These are phyloP conservation scores for Picathartes gymnocephalus DNA, from an alignment of 2,113 vertebrate genomes.

Conservation along the genomic window DNA sequence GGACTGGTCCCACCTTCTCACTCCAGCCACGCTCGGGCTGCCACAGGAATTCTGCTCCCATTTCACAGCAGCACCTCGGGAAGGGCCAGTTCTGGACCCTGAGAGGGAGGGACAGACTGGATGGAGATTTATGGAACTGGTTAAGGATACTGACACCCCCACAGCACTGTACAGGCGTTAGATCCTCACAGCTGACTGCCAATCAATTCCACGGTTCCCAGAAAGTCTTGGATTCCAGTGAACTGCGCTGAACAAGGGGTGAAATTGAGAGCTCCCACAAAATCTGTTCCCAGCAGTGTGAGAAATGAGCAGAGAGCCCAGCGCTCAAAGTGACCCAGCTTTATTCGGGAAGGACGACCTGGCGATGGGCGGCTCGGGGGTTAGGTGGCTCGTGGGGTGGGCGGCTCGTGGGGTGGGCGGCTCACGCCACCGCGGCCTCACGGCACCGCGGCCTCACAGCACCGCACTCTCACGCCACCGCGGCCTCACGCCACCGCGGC, in stretches of 20 bases:
- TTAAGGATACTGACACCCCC: too few relatives aligned
- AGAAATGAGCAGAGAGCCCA: too few relatives aligned
- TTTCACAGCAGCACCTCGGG: not conserved
- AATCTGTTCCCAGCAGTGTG: not conserved
- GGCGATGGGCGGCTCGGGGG: too few relatives aligned
- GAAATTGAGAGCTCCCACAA: not conserved
- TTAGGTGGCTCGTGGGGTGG: too few relatives aligned
- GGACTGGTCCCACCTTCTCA: not conserved
- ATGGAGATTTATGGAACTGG: not conserved
- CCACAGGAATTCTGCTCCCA: not conserved
- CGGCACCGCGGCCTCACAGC: too few relatives aligned
- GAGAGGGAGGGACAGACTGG: not conserved
- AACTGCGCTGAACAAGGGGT: not conserved
- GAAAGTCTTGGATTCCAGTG: not conserved
- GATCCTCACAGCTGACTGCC: not conserved
- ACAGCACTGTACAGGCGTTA: not conserved
- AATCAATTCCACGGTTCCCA: not conserved
- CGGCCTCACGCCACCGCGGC: too few relatives aligned
- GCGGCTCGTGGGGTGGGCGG: too few relatives aligned
- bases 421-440: too few relatives aligned
- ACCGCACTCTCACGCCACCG: too few relatives aligned
- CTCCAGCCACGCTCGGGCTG: not conserved
- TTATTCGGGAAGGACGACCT: too few relatives aligned
- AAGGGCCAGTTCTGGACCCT: not conserved
- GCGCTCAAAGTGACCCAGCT: too few relatives aligned